Evolutionary conservation across 2,797 vertebrate species (phyloP), one percentile per base, ranked within the genome.

Genomic region (Calcarius lapponicus): DNA sequence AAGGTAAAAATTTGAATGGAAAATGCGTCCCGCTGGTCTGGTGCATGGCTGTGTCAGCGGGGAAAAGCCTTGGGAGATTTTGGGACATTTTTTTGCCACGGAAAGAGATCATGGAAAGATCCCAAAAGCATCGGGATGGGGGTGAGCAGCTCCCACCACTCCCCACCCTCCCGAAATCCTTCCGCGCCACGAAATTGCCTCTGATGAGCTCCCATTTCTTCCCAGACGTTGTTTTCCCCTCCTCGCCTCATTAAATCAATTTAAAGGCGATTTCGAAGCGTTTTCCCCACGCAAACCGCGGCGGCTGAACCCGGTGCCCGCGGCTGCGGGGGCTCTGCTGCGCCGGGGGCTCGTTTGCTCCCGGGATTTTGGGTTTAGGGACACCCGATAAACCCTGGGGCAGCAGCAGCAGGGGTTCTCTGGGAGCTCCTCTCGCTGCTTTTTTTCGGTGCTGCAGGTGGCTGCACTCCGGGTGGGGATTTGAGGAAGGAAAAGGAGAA

Each of bases 241-340:
- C n/a, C 2, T 88, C 34, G 32, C 20, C 48, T 85, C 95, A 57
- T 96, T 95, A 96, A 84, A 72, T 10, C 93, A 34, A 92, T 95
- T 94, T 79, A 28, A 24, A 50, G 71, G 12, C 14, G 2, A 56
- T 84, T 64, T 82, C 1, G 5, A 48, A 75, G 31, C 12, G 11
- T 48, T 81, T 80, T 65, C 64, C 94, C 89, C 80, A n/a, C 78
- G 78, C 74, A 92, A 31, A 88, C 5, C 4, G 7, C 64, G 32
- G 71, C 61, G 12, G 73, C 19, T 88, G 93, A 96, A 91, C 92
- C 9, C 36, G 5, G 32, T 69, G 87, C 64, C 47, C 15, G n/a
- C 38, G 4, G 86, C 60, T 69, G 83, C 9, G 64, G 36, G 69
- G 78, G 83, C 51, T 88, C 17, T 1, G 4, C 9, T 31, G 58